A percentile compares a stretch with the other conserved stretches of the same genome.
These are phyloP conservation scores for Anagrus nilaparvatae DNA, from an alignment of 1,140 invertebrate genomes.

Conservation along the genomic window DNA sequence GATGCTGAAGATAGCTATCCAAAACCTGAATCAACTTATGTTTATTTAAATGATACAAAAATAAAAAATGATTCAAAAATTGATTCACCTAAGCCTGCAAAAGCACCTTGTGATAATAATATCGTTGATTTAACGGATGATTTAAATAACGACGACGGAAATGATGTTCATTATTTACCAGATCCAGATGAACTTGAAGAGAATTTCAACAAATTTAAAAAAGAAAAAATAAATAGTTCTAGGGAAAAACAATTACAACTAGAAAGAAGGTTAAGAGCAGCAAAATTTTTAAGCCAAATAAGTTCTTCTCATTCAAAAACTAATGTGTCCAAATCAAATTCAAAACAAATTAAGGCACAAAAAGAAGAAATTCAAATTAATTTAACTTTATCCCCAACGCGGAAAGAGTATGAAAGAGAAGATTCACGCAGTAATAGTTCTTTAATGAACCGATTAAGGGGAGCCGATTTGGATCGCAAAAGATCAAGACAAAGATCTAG, in stretches of 20 bases:
- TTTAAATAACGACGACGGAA: slow-evolving; percentile 36
- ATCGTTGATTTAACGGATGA: slow-evolving; percentile 47
- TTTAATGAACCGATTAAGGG: slow-evolving; percentile 33
- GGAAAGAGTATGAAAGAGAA: slow-evolving; percentile 21
- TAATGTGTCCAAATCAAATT: slow-evolving; percentile 18
- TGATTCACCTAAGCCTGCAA: background rate
- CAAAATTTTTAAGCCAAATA: slow-evolving; percentile 52
- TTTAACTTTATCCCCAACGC: too few species aligned
- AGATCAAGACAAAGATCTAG: slow-evolving; percentile 31
- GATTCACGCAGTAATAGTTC: slow-evolving; percentile 27
- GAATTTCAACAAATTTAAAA: too few species aligned
- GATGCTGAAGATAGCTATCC: slow-evolving; percentile 4
- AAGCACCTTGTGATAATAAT: slow-evolving; percentile 31
- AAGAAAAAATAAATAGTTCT: slow-evolving; percentile 48
- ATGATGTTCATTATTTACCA: slow-evolving; percentile 29
- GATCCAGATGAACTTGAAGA: slow-evolving; percentile 56
- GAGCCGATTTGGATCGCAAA: slow-evolving; percentile 30
- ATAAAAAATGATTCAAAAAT: slow-evolving; percentile 12
- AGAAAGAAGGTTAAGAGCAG: slow-evolving; percentile 58
- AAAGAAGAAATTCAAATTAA: slow-evolving; percentile 17
- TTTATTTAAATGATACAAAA: too few species aligned
- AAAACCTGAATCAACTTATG: too few species aligned
- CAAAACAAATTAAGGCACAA: background rate
- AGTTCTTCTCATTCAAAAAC: slow-evolving; percentile 37
- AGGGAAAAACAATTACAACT: slow-evolving; percentile 59